Conservation (phyloP, 2,797 vertebrate genomes). For the Microtus agrestis region DNA sequence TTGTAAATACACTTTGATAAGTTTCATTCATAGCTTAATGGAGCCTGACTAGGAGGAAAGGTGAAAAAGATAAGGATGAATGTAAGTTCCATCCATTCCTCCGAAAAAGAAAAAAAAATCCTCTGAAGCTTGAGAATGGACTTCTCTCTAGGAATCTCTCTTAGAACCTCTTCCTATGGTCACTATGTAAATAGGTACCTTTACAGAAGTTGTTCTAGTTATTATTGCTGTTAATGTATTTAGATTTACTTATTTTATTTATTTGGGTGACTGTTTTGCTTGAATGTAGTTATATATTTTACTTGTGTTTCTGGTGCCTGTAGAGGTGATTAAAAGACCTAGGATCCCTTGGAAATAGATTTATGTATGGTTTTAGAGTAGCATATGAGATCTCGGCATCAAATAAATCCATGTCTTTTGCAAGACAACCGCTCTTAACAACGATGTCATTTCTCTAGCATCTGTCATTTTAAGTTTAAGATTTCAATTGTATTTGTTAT, state of each 20-base stretch:
- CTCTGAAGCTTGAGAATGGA: neutral
- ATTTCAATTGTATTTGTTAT: neutral
- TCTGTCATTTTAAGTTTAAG: neutral
- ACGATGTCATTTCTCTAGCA: neutral
- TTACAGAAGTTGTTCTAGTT: neutral
- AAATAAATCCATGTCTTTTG: neutral
- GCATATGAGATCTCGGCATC: neutral
- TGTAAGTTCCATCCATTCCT: neutral
- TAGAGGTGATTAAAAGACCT: neutral
- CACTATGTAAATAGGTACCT: neutral
- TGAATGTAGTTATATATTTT: too few relatives aligned
- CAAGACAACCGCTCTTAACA: neutral
- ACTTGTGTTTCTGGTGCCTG: neutral
- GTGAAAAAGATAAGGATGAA: constrained; percentile 50
- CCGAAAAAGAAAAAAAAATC: neutral
- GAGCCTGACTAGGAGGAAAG: constrained; percentile 63
- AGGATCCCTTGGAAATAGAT: neutral
- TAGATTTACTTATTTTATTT: neutral
- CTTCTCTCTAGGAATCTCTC: neutral
- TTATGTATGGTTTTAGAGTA: neutral
- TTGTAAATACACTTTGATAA: constrained; percentile 79
- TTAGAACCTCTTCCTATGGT: neutral
- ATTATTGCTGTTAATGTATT: neutral
- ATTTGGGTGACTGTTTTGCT: neutral
- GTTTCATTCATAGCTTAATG: constrained; percentile 74